Evolutionary conservation across 1,140 invertebrate species (phyloP).

Genomic region (Drosophila ficusphila): DNA sequence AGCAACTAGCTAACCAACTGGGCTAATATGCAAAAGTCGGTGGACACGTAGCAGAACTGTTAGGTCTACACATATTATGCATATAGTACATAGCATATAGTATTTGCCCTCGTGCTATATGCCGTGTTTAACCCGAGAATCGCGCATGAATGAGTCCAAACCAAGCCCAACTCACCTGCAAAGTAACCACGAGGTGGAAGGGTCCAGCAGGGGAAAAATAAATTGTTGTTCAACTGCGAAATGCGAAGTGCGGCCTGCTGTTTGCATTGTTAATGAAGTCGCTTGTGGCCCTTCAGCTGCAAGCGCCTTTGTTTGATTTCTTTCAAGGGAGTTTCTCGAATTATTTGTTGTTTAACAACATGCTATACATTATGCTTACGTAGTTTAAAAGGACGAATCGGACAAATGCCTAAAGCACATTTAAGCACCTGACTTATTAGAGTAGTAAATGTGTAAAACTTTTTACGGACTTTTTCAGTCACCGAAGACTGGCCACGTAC

Average conservation of each 20-base stretch:
- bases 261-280: conserved; percentile 45
- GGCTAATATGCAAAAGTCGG: conserved; percentile 47
- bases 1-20: conserved; percentile 18
- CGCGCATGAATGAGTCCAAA: conserved; percentile 22
- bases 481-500: conserved; percentile 19
- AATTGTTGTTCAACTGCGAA: conserved; percentile 38
- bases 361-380: neutral
- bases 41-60: conserved; percentile 20
- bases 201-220: conserved; percentile 7
- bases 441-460: conserved; percentile 6
- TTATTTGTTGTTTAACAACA: conserved; percentile 19
- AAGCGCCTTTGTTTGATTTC: conserved; percentile 33
- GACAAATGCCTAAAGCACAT: neutral
- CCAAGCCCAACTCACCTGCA: conserved; percentile 13
- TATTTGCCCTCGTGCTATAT: neutral
- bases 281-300: conserved; percentile 17
- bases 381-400: too few species aligned
- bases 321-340: neutral
- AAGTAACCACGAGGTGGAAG: neutral
- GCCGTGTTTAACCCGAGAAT: conserved; percentile 17
- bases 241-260: conserved; percentile 32
- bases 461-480: conserved; percentile 17
- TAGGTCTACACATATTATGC: conserved; percentile 1
- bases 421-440: neutral
- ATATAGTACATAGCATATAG: neutral